phyloP scores from a whole-genome alignment of 2,797 vertebrate genomes.

The Gallinago stenura region DNA sequence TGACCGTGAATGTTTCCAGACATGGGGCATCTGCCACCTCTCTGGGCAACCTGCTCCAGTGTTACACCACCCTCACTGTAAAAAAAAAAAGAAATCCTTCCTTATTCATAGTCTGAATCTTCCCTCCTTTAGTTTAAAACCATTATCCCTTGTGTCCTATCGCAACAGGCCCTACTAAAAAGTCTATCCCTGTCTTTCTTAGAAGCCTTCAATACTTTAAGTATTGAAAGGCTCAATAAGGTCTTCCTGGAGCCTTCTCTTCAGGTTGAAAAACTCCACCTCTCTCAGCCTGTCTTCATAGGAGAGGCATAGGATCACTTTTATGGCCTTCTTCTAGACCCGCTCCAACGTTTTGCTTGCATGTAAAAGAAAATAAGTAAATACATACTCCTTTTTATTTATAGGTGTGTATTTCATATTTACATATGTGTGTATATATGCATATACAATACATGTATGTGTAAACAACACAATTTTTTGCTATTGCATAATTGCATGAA shows the following conservation, averaged over 20 bases:
- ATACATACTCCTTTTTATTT: background rate
- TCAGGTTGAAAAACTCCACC: background rate
- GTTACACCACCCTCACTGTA: background rate
- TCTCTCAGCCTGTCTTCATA: background rate
- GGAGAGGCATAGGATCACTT: background rate
- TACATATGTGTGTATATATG: background rate
- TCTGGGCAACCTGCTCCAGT: background rate
- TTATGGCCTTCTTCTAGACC: background rate
- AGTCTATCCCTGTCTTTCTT: background rate
- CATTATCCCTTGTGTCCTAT: rapidly evolving
- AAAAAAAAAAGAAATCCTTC: background rate
- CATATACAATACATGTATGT: background rate
- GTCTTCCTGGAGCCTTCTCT: background rate
- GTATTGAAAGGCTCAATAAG: background rate
- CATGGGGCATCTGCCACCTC: background rate
- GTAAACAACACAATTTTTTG: background rate
- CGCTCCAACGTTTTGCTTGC: rapidly evolving
- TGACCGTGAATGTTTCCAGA: background rate
- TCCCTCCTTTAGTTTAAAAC: background rate
- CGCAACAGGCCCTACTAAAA: background rate
- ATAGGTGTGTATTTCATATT: background rate
- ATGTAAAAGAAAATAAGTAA: background rate
- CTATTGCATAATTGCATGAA: background rate
- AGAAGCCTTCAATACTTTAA: background rate
- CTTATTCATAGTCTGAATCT: background rate